Evolutionary conservation across 1,140 invertebrate species (phyloP).

Genomic region (Euura lappo): DNA sequence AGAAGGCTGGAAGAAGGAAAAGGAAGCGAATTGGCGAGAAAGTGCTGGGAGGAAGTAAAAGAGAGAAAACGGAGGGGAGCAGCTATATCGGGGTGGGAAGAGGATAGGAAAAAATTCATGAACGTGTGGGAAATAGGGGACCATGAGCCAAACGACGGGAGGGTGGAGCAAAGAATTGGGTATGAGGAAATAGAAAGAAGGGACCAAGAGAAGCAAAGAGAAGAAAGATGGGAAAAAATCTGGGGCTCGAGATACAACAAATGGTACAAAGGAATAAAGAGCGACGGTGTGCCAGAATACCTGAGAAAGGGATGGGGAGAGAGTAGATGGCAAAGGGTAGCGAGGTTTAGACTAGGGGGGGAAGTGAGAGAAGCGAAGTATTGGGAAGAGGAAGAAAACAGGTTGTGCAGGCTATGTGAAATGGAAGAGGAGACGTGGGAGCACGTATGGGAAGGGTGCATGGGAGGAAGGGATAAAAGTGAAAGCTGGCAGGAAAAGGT

Average conservation of each 20-base stretch:
- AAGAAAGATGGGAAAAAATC: not conserved
- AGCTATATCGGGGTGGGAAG: not conserved
- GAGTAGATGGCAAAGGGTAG: not conserved
- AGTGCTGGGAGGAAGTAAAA: no score
- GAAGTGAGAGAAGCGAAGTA: not conserved
- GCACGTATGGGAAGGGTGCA: not conserved
- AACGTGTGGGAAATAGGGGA: not conserved
- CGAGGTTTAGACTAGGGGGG: not conserved
- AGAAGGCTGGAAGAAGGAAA: not conserved
- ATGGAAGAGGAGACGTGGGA: not conserved
- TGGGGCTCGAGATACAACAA: not conserved
- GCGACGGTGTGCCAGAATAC: not conserved
- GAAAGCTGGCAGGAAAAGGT: slow-evolving; percentile 10
- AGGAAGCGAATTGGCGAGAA: not conserved
- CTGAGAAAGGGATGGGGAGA: not conserved
- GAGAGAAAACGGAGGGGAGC: not conserved
- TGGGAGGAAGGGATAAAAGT: not conserved
- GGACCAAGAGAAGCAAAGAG: not conserved
- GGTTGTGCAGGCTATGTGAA: not conserved
- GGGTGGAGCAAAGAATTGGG: not conserved
- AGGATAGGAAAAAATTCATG: not conserved
- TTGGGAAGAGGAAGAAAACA: not conserved
- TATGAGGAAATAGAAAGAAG: not conserved
- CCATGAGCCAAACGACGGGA: not conserved
- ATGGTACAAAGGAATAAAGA: not conserved